Percentiles rank a stretch among this genome's conserved stretches.
phyloP scores from a whole-genome alignment of 2,113 vertebrate species.

The Ahaetulla prasina region DNA sequence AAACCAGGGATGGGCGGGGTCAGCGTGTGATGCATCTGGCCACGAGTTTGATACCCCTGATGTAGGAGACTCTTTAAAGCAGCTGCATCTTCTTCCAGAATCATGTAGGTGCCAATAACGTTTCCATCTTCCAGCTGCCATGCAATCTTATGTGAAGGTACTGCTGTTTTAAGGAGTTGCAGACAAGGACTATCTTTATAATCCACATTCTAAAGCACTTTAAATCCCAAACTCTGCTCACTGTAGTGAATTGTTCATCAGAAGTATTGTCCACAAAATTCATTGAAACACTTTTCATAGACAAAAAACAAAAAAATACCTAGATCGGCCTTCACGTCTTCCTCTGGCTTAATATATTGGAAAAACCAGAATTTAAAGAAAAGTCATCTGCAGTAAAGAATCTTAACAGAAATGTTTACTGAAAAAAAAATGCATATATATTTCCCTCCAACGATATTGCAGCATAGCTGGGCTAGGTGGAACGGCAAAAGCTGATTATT shows the following conservation, averaged over 20 bases:
- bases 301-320: background rate
- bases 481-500: background rate
- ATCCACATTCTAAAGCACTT: background rate
- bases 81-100: background rate
- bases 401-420: background rate
- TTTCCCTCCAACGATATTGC: background rate
- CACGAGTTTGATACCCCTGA: too few relatives aligned
- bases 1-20: too few relatives aligned
- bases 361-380: background rate
- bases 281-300: background rate
- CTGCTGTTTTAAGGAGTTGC: background rate
- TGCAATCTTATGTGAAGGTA: background rate
- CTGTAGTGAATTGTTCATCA: background rate
- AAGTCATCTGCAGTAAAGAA: background rate
- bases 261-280: background rate
- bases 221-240: background rate
- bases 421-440: background rate
- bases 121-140: background rate
- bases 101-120: background rate
- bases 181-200: background rate
- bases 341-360: background rate
- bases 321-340: background rate
- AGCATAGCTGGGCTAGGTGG: background rate
- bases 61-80: background rate
- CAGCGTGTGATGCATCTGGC: too few relatives aligned